Evolutionary conservation across 2,888 invertebrate genomes (phyloP), one percentile per base, ranked within the genome.

Genomic region (Macrophya alboannulata): DNA sequence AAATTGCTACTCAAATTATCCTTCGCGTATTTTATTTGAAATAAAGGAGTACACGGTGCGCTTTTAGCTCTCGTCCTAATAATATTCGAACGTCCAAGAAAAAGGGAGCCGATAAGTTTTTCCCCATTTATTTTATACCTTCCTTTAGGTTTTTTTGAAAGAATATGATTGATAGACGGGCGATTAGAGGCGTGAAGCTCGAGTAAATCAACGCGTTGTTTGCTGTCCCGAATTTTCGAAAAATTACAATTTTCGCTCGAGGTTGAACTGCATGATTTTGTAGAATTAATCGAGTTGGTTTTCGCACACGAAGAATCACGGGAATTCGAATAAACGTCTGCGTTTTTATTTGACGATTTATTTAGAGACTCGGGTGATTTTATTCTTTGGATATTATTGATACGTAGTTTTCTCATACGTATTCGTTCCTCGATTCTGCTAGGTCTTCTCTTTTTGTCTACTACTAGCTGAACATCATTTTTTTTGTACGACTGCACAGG

Each of bases 151-250:
- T 74, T 74, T 74, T 74, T 43, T 4, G 25, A 21, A 10, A 40
- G 21, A n/a, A 74, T 45, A 10, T 45, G 9, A 74, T 12, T n/a
- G 1, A 45, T 15, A 25, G 74, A n/a, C 8, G 45, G 4, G 4
- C 74, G 74, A 25, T 21, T 15, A 15, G 77, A 62, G 15, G n/a
- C 21, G 15, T 25, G 31, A 0, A 65, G 21, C 37, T 82, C 82
- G 17, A 86, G 84, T 55, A 88, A 85, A 65, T 87, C 87, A 3
- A 88, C 87, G 71, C 84, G 84, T 74, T 88, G 87, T 59, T 88
- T 88, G 76, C 87, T 88, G 85, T 86, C 15, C 84, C 82, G 9
- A 86, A 79, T 84, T 84, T 86, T 10, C 68, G 86, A 25, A 84
- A 84, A n/a, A n/a, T 55, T 86, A 17, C 31, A 68, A 74, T 77